Evolutionary conservation across 2,797 vertebrate species (phyloP).

Genomic region (Bovichtus diacanthus): DNA sequence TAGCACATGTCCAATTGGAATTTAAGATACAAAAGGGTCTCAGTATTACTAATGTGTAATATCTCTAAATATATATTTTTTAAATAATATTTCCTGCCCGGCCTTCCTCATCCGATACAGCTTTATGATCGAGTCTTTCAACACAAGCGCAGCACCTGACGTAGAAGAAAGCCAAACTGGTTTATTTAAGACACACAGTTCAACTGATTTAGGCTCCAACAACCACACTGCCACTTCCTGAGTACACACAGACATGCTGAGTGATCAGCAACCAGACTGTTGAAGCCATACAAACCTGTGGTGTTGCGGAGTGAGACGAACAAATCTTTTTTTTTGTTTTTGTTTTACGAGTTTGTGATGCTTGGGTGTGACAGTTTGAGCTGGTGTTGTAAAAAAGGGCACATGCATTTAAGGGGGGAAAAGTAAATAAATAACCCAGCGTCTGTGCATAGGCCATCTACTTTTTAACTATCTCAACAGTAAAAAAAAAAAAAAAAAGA

Average conservation of each 20-base stretch:
- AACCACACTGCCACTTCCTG: constrained; percentile 1
- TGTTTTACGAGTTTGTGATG: neutral
- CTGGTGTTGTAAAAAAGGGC: neutral
- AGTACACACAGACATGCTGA: neutral
- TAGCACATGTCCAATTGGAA: neutral
- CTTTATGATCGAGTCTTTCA: neutral
- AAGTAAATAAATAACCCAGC: neutral
- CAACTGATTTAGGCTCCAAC: neutral
- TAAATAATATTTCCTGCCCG: neutral
- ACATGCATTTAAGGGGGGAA: neutral
- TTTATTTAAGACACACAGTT: neutral
- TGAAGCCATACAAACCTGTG: neutral
- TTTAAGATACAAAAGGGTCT: neutral
- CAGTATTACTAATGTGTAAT: neutral
- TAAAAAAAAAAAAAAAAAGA: no score
- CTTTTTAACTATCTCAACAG: neutral
- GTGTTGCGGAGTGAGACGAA: neutral
- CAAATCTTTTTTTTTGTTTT: no score
- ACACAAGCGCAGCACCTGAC: neutral
- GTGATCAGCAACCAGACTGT: neutral
- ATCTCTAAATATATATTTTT: no score
- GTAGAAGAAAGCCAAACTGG: neutral
- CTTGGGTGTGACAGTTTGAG: neutral
- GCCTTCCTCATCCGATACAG: neutral
- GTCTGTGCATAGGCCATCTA: neutral